Conservation (phyloP, 2,797 vertebrate species). For the Lagorchestes hirsutus region DNA sequence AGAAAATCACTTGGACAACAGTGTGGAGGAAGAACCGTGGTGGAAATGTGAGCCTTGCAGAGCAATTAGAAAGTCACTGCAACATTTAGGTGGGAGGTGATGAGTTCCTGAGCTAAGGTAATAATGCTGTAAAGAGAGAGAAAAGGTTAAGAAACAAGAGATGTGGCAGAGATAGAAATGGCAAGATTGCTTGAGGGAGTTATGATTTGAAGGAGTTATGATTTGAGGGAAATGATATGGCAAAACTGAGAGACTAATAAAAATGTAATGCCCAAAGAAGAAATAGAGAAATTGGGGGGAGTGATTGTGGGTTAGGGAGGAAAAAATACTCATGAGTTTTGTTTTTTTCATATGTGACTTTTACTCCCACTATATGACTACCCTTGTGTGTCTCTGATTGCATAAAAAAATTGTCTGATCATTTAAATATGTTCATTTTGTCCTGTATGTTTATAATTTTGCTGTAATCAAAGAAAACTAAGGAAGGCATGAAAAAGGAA, state of each 20-base stretch:
- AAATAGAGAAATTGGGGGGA: not conserved
- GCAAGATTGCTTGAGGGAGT: not conserved
- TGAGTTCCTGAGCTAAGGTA: not conserved
- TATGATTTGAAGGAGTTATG: not conserved
- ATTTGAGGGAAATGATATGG: not conserved
- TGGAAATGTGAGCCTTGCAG: not conserved
- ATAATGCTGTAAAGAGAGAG: not conserved
- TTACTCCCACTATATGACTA: not conserved
- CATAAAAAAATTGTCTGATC: not conserved
- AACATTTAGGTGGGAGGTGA: not conserved
- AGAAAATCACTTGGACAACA: not conserved
- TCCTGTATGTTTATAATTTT: not conserved
- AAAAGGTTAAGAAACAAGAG: not conserved
- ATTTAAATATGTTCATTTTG: not conserved
- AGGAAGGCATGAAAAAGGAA: not conserved
- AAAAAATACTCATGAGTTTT: not conserved
- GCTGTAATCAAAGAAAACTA: not conserved
- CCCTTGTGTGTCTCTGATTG: not conserved
- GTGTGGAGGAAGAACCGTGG: not conserved
- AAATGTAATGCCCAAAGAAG: not conserved
- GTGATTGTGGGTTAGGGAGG: not conserved
- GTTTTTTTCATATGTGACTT: not conserved
- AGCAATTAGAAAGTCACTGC: not conserved
- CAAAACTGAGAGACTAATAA: not conserved
- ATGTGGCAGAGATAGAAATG: not conserved